These are phyloP conservation scores for Archips xylosteana DNA, from an alignment of 2,888 invertebrate species.

Conservation along the genomic window DNA sequence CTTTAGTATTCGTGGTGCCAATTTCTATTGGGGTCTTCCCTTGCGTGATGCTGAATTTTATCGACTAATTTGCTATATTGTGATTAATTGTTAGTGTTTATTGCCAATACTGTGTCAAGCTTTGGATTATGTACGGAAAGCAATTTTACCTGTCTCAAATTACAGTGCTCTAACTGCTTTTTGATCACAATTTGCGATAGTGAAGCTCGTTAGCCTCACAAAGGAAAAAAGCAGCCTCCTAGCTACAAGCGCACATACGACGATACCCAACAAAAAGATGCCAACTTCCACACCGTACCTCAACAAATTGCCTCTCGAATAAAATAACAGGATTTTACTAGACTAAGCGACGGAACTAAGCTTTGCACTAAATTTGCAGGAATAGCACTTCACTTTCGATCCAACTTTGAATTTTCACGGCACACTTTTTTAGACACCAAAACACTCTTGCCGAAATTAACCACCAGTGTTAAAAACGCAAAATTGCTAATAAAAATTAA, in stretches of 20 bases:
- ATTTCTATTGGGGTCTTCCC: conserved; percentile 31
- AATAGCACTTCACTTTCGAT: conserved; percentile 42
- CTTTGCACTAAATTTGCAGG: conserved; percentile 50
- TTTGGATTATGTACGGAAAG: conserved; percentile 3
- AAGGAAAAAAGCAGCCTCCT: conserved; percentile 68
- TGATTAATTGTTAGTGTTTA: conserved; percentile 19
- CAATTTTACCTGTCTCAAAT: conserved; percentile 16
- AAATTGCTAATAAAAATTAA: conserved; percentile 58
- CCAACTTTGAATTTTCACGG: conserved; percentile 60
- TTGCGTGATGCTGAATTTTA: conserved; percentile 29
- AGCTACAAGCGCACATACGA: conserved; percentile 64
- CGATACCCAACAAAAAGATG: conserved; percentile 80
- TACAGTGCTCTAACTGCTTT: conserved; percentile 31
- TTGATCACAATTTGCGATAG: conserved; percentile 10
- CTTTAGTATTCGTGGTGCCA: conserved; percentile 48
- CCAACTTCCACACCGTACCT: conserved; percentile 70
- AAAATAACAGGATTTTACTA: conserved; percentile 58
- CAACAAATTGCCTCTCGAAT: conserved; percentile 49
- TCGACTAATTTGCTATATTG: conserved; percentile 18
- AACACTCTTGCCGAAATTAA: conserved; percentile 75
- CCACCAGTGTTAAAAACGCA: conserved; percentile 75
- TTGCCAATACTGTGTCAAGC: conserved; percentile 20
- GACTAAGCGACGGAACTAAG: conserved; percentile 68
- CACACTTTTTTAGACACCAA: conserved; percentile 49
- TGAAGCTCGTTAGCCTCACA: conserved; percentile 64